phyloP scores from a whole-genome alignment of 1,140 invertebrate genomes.

The Pseudachorutes palmiensis region DNA sequence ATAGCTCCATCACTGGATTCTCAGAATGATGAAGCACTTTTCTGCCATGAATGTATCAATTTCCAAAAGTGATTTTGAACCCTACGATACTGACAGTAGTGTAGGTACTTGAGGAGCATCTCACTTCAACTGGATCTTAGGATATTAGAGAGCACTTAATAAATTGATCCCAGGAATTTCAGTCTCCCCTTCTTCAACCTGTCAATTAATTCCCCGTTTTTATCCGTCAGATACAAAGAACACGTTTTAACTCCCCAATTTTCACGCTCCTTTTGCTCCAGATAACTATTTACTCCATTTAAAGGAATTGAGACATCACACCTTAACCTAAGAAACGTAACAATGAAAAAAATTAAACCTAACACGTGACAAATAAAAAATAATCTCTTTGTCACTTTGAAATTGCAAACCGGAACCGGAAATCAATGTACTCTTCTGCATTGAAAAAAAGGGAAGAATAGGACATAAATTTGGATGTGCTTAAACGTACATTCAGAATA shows the following conservation, averaged over 20 bases:
- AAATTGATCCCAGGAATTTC: conserved; percentile 2
- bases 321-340: not conserved
- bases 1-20: not conserved
- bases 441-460: too few relatives aligned
- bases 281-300: not conserved
- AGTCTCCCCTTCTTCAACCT: not conserved
- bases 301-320: not conserved
- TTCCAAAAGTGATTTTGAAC: not conserved
- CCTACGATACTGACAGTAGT: too few relatives aligned
- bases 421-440: too few relatives aligned
- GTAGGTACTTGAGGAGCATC: too few relatives aligned
- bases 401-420: too few relatives aligned
- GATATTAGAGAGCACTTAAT: conserved; percentile 7
- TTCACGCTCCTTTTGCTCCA: not conserved
- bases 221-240: not conserved
- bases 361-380: too few relatives aligned
- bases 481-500: too few relatives aligned
- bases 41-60: not conserved
- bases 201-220: conserved; percentile 1
- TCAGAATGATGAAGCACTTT: not conserved
- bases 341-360: not conserved
- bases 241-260: not conserved
- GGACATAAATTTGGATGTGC: too few relatives aligned
- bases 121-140: not conserved
- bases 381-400: too few relatives aligned